Evolutionary conservation across 2,888 invertebrate genomes (phyloP).

Genomic region (Ichneumoninae sp.): DNA sequence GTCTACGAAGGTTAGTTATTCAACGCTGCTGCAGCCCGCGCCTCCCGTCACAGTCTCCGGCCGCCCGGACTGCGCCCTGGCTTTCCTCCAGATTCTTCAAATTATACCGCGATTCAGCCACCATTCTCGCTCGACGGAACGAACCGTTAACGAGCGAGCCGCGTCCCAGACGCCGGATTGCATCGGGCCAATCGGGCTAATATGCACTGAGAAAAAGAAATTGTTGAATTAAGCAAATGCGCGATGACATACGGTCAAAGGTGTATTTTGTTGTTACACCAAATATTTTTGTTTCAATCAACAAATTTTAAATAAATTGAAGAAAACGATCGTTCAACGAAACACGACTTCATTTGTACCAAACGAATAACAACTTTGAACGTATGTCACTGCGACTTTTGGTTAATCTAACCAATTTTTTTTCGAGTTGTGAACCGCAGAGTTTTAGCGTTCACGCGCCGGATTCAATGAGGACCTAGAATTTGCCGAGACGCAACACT

Average conservation of each 20-base stretch:
- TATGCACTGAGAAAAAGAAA: neutral
- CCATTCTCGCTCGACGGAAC: constrained; percentile 13
- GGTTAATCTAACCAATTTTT: too few species aligned
- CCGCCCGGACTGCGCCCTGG: constrained; percentile 8
- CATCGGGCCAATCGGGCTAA: neutral
- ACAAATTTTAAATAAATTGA: too few species aligned
- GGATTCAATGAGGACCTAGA: too few species aligned
- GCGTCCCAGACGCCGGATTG: neutral
- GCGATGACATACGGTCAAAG: too few species aligned
- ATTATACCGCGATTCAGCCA: constrained; percentile 36
- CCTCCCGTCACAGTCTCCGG: constrained; percentile 1
- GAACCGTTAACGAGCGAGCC: neutral
- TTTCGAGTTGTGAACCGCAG: neutral
- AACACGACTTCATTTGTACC: too few species aligned
- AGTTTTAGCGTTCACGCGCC: neutral
- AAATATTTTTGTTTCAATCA: too few species aligned
- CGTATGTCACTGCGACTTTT: too few species aligned
- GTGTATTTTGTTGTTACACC: too few species aligned
- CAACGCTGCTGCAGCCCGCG: neutral
- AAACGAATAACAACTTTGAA: too few species aligned
- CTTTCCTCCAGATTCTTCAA: constrained; percentile 32
- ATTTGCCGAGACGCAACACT: too few species aligned
- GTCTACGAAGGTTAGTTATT: constrained; percentile 22
- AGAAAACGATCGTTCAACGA: too few species aligned
- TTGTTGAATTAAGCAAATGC: too few species aligned